A percentile compares a stretch with the other conserved stretches of the same genome.
phyloP scores from a whole-genome alignment of 2,113 vertebrate genomes.

The Hippocampus barbouri region DNA sequence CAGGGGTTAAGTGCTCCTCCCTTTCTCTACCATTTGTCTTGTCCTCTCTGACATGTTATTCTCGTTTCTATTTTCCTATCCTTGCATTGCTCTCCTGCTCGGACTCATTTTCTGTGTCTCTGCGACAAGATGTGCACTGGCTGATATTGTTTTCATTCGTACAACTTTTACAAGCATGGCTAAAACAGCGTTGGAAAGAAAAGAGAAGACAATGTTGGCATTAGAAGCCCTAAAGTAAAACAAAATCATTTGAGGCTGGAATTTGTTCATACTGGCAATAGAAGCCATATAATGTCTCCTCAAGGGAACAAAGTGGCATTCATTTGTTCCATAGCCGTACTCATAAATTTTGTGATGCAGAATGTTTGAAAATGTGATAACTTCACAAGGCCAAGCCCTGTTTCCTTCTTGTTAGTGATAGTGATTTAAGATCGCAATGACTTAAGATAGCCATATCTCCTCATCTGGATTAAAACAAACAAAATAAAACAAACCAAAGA shows the following conservation, averaged over 20 bases:
- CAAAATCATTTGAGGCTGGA: background rate
- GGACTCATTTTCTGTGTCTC: conserved; percentile 16
- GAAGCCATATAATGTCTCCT: no score
- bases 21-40: conserved; percentile 56
- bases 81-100: conserved; percentile 19
- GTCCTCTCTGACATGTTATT: conserved; percentile 40
- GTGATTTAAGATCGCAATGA: background rate
- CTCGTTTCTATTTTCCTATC: conserved; percentile 32
- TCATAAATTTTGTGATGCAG: background rate
- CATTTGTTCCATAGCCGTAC: background rate
- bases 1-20: conserved; percentile 68
- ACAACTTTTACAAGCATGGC: background rate
- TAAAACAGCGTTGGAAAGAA: background rate
- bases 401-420: background rate
- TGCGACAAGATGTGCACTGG: conserved; percentile 5
- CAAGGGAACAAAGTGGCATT: background rate
- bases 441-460: background rate
- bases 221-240: background rate
- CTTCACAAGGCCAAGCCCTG: no score
- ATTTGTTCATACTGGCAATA: background rate
- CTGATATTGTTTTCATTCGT: conserved; percentile 1
- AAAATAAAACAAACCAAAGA: background rate
- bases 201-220: background rate
- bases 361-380: no score
- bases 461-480: background rate